A percentile compares a stretch with the other conserved stretches of the same genome.
Evolutionary conservation across 2,113 vertebrate genomes (phyloP).

Genomic region (Coptodon rendalli): DNA sequence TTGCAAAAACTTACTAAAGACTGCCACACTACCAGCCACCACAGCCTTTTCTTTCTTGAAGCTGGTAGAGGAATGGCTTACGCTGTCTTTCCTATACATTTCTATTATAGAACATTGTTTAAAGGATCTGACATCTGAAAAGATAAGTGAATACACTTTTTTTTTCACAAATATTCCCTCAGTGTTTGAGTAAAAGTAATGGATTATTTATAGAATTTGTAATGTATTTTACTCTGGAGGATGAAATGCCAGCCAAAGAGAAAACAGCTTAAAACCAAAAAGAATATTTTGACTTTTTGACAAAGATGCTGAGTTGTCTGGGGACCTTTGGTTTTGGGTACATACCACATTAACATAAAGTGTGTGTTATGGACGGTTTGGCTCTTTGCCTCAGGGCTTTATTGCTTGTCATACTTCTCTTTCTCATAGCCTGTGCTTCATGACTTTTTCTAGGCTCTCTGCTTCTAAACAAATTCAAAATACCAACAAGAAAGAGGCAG

Average conservation of each 20-base stretch:
- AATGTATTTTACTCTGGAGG: background rate
- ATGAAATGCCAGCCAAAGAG: background rate
- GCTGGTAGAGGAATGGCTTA: background rate
- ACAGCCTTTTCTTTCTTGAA: background rate
- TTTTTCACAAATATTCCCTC: background rate
- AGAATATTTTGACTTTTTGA: background rate
- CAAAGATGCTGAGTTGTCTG: background rate
- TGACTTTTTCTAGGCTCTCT: background rate
- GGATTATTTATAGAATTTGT: background rate
- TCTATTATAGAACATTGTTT: background rate
- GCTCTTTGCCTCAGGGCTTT: background rate
- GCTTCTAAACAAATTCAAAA: background rate
- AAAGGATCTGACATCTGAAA: background rate
- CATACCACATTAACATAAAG: background rate
- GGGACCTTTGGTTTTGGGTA: background rate
- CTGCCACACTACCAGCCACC: background rate
- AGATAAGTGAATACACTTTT: background rate
- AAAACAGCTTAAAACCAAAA: background rate
- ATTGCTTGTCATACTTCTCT: background rate
- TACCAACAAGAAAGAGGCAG: background rate
- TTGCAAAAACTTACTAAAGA: background rate
- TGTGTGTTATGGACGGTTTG: background rate
- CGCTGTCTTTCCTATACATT: background rate
- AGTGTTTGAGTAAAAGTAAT: background rate
- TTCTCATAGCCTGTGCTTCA: background rate